Conservation (phyloP, 2,888 invertebrate genomes). For the Trilocha varians region DNA sequence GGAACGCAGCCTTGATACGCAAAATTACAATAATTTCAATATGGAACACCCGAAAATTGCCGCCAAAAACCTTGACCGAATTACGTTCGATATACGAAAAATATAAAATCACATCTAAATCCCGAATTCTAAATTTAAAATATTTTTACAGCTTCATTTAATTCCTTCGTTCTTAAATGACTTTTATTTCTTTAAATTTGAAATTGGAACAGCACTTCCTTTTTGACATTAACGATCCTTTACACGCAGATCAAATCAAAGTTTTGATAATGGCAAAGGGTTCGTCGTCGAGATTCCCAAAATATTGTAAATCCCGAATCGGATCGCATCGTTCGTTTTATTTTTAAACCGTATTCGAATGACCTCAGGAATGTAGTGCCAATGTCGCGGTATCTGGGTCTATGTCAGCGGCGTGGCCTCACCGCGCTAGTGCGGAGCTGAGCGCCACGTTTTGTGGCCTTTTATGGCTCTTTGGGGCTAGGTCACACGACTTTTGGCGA, state of each 20-base stretch:
- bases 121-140: background rate
- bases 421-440: conserved; percentile 29
- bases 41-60: conserved; percentile 1
- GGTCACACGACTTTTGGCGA: conserved; percentile 8
- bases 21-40: background rate
- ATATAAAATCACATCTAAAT: background rate
- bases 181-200: too few species aligned
- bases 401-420: conserved; percentile 64
- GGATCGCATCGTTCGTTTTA: conserved; percentile 33
- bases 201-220: too few species aligned
- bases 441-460: conserved; percentile 35
- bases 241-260: too few species aligned
- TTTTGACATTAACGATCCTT: too few species aligned
- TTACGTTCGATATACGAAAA: background rate
- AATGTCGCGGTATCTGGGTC: conserved; percentile 69
- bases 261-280: too few species aligned
- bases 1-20: background rate
- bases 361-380: conserved; percentile 73
- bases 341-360: conserved; percentile 61
- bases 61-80: background rate
- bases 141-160: too few species aligned
- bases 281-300: background rate
- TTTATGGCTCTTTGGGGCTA: conserved; percentile 33
- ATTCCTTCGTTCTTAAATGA: too few species aligned
- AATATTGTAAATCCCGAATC: conserved; percentile 20